These are phyloP conservation scores for Sinopyrophorus schimmeli DNA, from an alignment of 2,888 invertebrate species.

Conservation along the genomic window DNA sequence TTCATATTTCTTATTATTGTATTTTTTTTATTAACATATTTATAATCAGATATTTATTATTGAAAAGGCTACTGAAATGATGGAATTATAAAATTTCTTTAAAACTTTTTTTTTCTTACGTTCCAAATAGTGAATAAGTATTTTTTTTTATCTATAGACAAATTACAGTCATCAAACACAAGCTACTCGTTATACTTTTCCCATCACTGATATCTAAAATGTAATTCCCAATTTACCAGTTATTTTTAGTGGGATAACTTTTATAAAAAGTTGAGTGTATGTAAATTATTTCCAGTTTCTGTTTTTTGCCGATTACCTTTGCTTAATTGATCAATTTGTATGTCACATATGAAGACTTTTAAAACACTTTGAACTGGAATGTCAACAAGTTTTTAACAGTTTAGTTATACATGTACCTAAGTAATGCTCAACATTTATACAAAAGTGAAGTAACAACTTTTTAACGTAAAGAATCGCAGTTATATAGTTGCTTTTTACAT, in stretches of 20 bases:
- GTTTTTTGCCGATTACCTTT: conserved; percentile 17
- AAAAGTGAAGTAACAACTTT: too few relatives aligned
- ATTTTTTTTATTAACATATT: too few relatives aligned
- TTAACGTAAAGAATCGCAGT: too few relatives aligned
- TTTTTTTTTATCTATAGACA: too few relatives aligned
- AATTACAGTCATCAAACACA: conserved; percentile 6
- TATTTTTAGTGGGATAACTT: conserved; percentile 2
- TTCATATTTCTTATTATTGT: background rate
- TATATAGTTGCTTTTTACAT: too few relatives aligned
- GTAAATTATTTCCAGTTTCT: background rate
- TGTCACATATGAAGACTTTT: conserved; percentile 12
- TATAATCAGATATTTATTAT: background rate
- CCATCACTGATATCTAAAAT: conserved; percentile 11
- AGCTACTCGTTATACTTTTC: conserved; percentile 5
- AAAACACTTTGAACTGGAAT: conserved; percentile 3
- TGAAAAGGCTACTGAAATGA: too few relatives aligned
- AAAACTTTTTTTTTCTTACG: too few relatives aligned
- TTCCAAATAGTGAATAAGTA: too few relatives aligned
- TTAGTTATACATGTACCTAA: too few relatives aligned
- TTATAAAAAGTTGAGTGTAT: background rate
- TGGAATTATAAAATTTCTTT: too few relatives aligned
- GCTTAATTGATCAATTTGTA: conserved; percentile 18
- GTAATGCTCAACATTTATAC: too few relatives aligned
- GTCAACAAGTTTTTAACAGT: too few relatives aligned
- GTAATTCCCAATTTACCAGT: conserved; percentile 1